Evolutionary conservation across 2,888 invertebrate species (phyloP).

Genomic region (Frankliniella intonsa): DNA sequence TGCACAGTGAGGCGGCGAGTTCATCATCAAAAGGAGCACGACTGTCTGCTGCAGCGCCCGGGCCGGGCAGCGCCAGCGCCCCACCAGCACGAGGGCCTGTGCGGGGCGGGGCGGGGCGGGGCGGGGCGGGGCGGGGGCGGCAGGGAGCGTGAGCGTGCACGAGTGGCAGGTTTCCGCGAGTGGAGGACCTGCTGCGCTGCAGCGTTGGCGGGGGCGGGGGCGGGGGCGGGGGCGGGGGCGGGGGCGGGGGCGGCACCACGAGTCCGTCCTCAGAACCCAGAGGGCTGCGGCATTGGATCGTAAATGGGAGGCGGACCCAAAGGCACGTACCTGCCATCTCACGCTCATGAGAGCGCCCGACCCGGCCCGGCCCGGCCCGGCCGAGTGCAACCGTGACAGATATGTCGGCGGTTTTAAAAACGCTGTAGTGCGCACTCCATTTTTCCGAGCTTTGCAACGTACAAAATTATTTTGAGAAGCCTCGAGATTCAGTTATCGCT

Average conservation of each 20-base stretch:
- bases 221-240: background rate
- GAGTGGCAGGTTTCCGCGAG: conserved; percentile 6
- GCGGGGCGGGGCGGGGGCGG: conserved; percentile 9
- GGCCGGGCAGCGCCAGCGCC: background rate
- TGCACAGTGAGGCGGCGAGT: no score
- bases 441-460: no score
- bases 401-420: no score
- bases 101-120: no score
- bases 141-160: background rate
- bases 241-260: background rate
- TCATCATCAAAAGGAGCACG: background rate
- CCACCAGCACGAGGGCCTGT: background rate
- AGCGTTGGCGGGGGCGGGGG: background rate
- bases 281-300: background rate
- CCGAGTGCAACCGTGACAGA: background rate
- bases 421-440: no score
- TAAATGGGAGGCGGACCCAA: background rate
- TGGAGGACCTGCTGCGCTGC: background rate
- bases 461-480: no score
- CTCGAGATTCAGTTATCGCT: no score
- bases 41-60: background rate
- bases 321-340: background rate
- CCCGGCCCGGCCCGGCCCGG: background rate
- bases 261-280: background rate
- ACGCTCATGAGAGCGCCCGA: background rate